These are phyloP conservation scores for Melanocharis versteri DNA, from an alignment of 2,113 vertebrate species.

Conservation along the genomic window DNA sequence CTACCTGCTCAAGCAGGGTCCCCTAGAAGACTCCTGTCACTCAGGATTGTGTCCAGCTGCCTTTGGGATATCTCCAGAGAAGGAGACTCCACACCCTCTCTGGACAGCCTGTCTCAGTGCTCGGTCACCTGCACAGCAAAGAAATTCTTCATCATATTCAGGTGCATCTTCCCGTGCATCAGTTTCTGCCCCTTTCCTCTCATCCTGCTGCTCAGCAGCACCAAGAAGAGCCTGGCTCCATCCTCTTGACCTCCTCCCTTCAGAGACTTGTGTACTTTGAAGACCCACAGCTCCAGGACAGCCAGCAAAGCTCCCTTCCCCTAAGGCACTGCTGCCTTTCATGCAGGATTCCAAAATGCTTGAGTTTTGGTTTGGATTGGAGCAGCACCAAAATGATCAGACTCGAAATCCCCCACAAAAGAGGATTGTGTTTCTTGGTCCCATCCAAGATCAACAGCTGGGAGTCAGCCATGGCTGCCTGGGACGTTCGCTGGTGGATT, in stretches of 20 bases:
- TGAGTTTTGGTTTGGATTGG: conserved; percentile 7
- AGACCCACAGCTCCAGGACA: background rate
- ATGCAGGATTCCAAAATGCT: background rate
- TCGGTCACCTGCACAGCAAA: background rate
- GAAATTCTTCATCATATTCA: background rate
- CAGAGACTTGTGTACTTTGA: background rate
- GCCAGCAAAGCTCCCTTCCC: background rate
- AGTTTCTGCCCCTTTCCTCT: background rate
- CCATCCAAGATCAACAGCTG: conserved; percentile 12
- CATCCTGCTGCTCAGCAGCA: background rate
- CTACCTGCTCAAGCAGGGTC: background rate
- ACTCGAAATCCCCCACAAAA: background rate
- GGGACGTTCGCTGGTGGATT: background rate
- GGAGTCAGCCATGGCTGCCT: background rate
- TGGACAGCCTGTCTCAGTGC: background rate
- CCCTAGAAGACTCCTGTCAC: background rate
- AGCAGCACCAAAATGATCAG: background rate
- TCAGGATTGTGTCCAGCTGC: background rate
- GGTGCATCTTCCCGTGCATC: background rate
- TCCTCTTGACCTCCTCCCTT: background rate
- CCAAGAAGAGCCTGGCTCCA: background rate
- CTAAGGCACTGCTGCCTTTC: background rate
- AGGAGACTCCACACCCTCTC: background rate
- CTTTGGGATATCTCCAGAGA: background rate
- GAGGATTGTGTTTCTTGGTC: background rate